Evolutionary conservation across 2,113 vertebrate genomes (phyloP).

Genomic region (Cyanoderma ruficeps): DNA sequence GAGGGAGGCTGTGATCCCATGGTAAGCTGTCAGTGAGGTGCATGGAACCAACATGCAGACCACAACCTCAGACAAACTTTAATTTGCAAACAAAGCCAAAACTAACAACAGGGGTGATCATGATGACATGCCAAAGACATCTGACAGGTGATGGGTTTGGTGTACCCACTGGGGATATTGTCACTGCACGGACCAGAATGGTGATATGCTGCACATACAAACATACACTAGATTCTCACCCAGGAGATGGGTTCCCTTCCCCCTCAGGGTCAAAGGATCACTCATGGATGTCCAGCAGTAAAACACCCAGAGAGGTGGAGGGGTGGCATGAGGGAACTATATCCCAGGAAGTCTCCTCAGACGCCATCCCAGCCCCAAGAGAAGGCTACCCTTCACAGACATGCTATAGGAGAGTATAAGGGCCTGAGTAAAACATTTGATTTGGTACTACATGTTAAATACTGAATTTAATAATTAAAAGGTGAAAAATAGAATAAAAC

Average conservation of each 20-base stretch:
- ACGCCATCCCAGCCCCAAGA: background rate
- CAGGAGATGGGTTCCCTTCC: background rate
- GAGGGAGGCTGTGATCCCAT: background rate
- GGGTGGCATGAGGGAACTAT: background rate
- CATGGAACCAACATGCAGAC: background rate
- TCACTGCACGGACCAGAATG: background rate
- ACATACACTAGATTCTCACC: background rate
- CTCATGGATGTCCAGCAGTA: background rate
- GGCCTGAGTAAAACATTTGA: background rate
- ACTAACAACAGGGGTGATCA: background rate
- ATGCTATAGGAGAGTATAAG: accelerated
- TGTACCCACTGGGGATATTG: background rate
- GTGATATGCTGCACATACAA: accelerated
- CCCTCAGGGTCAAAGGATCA: background rate
- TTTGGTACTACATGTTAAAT: background rate
- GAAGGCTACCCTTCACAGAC: background rate
- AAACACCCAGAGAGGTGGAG: background rate
- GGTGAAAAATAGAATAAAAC: background rate
- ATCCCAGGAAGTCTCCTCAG: background rate
- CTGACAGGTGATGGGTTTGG: background rate
- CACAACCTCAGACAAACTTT: background rate
- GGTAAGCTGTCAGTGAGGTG: background rate
- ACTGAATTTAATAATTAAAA: background rate
- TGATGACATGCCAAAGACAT: background rate
- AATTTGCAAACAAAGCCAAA: background rate